Evolutionary conservation across 2,797 vertebrate genomes (phyloP), one percentile per base, ranked within the genome.

Genomic region (Characodon lateralis): DNA sequence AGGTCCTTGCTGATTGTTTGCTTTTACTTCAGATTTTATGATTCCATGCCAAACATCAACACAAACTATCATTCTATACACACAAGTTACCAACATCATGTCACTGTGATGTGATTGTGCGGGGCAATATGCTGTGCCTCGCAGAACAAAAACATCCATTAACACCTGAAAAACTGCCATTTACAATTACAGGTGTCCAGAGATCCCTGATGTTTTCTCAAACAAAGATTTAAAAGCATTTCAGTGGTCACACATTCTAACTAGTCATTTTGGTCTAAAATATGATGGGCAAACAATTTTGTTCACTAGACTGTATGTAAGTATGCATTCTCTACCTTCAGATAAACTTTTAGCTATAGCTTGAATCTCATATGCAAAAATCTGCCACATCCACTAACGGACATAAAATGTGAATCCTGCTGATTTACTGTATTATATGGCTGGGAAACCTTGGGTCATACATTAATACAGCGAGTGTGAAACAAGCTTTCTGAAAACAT

Each of bases 181-280:
- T 87, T 80, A 77, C 88, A 81, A 85, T 77, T 73, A 14, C 59
- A 28, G 6, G 76, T 73, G 65, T 78, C 83, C 51, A 72, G 78
- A 82, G 71, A 85, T 48, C 24, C 13, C 66, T 35, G 43, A n/a
- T 78, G 71, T 31, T 14, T 39, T 72, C 53, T 73, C 26, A 26
- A 51, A 65, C 6, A 35, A 48, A 73, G 22, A 31, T 31, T 28
- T 56, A 58, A 51, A 51, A n/a, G 39, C 31, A 22, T 78, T 81
- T 56, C 6, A 79, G 63, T 46, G 35, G 7, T 35, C 48, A 55
- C 39, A 65, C 50, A 66, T 71, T 43, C 18, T 55, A 55, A 58
- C 9, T 12, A 13, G n/a, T 10, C 18, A 6, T 31, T 78, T 71
- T 59, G 2, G 16, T 43, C 59, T 50, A 68, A 73, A 83, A 74